Conservation (phyloP, 2,113 vertebrate genomes). For the Cebus imitator region DNA sequence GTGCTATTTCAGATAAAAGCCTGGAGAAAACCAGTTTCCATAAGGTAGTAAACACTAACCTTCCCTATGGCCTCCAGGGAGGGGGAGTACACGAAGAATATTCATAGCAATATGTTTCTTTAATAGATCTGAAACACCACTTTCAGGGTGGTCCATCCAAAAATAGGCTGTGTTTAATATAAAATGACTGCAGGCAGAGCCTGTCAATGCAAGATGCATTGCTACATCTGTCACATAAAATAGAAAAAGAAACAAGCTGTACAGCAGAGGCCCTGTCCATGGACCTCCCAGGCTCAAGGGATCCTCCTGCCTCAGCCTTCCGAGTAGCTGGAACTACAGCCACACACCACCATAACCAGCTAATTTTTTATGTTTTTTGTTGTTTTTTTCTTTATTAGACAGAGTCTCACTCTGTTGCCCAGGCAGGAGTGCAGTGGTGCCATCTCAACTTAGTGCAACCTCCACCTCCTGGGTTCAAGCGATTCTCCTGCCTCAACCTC, state of each 20-base stretch:
- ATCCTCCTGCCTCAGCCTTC: too few relatives aligned
- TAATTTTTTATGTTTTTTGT: too few relatives aligned
- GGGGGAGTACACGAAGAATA: neutral
- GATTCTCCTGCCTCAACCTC: too few relatives aligned
- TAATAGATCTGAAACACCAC: neutral
- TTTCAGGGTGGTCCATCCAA: neutral
- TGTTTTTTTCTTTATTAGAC: too few relatives aligned
- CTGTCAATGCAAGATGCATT: neutral
- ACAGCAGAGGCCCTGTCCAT: neutral
- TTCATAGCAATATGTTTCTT: neutral
- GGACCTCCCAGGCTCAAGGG: too few relatives aligned
- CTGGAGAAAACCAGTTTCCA: neutral
- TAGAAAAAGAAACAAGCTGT: neutral
- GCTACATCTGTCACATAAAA: neutral
- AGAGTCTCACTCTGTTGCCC: too few relatives aligned
- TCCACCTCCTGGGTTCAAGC: too few relatives aligned
- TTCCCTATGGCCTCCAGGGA: neutral
- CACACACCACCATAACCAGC: too few relatives aligned
- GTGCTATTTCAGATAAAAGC: neutral
- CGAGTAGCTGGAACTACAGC: too few relatives aligned
- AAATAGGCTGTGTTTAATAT: neutral
- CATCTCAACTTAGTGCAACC: too few relatives aligned
- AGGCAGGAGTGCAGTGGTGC: too few relatives aligned
- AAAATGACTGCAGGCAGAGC: neutral
- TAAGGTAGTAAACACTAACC: neutral